phyloP scores from a whole-genome alignment of 2,113 vertebrate genomes.

The Rafetus swinhoei region DNA sequence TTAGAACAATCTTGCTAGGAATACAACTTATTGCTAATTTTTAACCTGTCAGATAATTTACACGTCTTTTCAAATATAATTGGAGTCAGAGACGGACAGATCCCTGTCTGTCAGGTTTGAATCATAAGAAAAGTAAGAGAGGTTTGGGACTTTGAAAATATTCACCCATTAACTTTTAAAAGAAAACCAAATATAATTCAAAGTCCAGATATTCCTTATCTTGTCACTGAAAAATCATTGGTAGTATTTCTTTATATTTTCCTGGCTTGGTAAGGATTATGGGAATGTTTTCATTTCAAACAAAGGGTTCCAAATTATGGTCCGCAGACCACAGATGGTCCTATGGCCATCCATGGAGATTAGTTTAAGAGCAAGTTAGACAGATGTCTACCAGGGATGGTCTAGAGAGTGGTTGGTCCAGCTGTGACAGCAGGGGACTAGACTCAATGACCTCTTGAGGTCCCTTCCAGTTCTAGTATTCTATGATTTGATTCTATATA shows the following conservation, averaged over 20 bases:
- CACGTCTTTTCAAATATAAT: conserved; percentile 76
- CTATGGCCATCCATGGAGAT: neutral
- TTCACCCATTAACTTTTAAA: too few species aligned
- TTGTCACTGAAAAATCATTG: conserved; percentile 43
- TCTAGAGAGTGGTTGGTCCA: too few species aligned
- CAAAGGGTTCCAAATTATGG: neutral
- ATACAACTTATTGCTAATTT: conserved; percentile 69
- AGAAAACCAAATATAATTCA: neutral
- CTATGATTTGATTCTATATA: too few species aligned
- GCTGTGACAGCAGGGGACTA: too few species aligned
- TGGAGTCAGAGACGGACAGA: conserved; percentile 68
- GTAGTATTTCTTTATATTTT: conserved; percentile 33
- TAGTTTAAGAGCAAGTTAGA: neutral
- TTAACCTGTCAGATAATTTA: conserved; percentile 75
- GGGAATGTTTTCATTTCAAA: conserved; percentile 6
- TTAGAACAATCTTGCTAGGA: conserved; percentile 66
- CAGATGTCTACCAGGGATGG: too few species aligned
- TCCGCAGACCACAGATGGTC: neutral
- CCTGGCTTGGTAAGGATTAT: conserved; percentile 22
- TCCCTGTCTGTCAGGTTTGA: conserved; percentile 67
- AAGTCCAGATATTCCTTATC: conserved; percentile 58
- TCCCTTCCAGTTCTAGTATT: too few species aligned
- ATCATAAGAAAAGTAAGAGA: conserved; percentile 64
- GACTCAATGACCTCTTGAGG: too few species aligned
- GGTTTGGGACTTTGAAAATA: conserved; percentile 36